Conservation (phyloP, 2,888 invertebrate genomes). For the Anorthoa munda region DNA sequence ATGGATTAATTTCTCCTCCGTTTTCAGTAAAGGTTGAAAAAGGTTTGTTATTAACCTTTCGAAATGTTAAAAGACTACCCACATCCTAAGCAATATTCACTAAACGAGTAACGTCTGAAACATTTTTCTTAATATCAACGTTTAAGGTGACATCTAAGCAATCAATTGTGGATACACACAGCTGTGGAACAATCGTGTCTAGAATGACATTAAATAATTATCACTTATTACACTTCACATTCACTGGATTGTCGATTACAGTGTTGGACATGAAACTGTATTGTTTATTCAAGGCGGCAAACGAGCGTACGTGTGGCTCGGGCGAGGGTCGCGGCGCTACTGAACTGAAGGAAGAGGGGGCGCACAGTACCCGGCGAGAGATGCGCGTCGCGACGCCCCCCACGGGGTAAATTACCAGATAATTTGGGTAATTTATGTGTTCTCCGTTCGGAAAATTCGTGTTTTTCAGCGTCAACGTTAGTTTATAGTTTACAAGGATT, state of each 20-base stretch:
- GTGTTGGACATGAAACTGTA: slow-evolving; percentile 63
- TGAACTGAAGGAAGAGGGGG: slow-evolving; percentile 78
- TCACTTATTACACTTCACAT: slow-evolving; percentile 68
- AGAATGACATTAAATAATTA: slow-evolving; percentile 34
- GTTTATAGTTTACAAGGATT: slow-evolving; percentile 33
- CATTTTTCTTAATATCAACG: slow-evolving; percentile 58
- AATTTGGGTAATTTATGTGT: slow-evolving; percentile 71
- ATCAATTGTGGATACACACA: slow-evolving; percentile 44
- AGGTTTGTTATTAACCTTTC: slow-evolving; percentile 28
- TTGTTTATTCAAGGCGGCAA: slow-evolving; percentile 70
- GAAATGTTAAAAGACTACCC: slow-evolving; percentile 48
- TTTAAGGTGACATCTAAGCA: slow-evolving; percentile 52
- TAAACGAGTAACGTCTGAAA: slow-evolving; percentile 53
- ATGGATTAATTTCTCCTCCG: slow-evolving; percentile 23
- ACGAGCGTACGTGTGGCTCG: slow-evolving; percentile 67
- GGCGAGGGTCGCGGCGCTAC: slow-evolving; percentile 75
- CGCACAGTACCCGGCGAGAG: slow-evolving; percentile 67
- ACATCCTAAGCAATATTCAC: slow-evolving; percentile 47
- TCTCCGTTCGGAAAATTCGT: slow-evolving; percentile 40
- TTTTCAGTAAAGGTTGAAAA: slow-evolving; percentile 1
- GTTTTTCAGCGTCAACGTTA: slow-evolving; percentile 36
- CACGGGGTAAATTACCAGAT: slow-evolving; percentile 76
- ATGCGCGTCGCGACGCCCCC: slow-evolving; percentile 73
- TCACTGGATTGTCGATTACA: slow-evolving; percentile 62
- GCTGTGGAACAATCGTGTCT: slow-evolving; percentile 44